A percentile compares a stretch with the other conserved stretches of the same genome.
These are phyloP conservation scores for Linyphia triangularis DNA, from an alignment of 2,888 invertebrate genomes.

Conservation along the genomic window DNA sequence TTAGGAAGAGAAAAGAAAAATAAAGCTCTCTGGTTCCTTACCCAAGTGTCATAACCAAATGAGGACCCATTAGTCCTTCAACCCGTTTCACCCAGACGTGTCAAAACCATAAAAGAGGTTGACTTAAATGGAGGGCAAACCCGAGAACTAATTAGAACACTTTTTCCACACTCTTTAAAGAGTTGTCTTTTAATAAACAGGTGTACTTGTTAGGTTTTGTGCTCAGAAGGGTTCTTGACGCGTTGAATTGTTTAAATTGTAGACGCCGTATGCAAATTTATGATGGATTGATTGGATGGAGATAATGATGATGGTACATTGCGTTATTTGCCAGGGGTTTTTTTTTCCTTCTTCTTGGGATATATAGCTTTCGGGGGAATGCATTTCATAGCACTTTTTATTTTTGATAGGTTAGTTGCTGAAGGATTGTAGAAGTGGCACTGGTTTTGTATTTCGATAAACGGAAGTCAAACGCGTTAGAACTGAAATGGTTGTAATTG, in stretches of 20 bases:
- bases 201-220: background rate
- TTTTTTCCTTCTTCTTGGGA: too few species aligned
- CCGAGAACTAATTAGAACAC: constrained; percentile 26
- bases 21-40: too few species aligned
- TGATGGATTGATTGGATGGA: background rate
- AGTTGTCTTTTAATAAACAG: background rate
- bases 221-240: too few species aligned
- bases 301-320: background rate
- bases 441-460: too few species aligned
- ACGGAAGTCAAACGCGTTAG: too few species aligned
- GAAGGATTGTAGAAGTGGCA: too few species aligned
- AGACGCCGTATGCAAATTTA: background rate
- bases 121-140: constrained; percentile 27
- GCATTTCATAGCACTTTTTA: too few species aligned
- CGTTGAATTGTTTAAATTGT: background rate
- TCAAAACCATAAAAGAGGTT: constrained; percentile 4
- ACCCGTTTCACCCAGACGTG: constrained; percentile 42
- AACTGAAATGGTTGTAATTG: too few species aligned
- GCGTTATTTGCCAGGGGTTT: background rate
- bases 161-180: background rate
- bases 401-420: too few species aligned
- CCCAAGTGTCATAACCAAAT: constrained; percentile 33
- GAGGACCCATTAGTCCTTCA: constrained; percentile 25
- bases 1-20: too few species aligned
- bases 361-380: too few species aligned